These are phyloP conservation scores for Nemopilema nomurai DNA, from an alignment of 30 jellyfish, hydroid and myxozoan genomes.

Conservation along the genomic window DNA sequence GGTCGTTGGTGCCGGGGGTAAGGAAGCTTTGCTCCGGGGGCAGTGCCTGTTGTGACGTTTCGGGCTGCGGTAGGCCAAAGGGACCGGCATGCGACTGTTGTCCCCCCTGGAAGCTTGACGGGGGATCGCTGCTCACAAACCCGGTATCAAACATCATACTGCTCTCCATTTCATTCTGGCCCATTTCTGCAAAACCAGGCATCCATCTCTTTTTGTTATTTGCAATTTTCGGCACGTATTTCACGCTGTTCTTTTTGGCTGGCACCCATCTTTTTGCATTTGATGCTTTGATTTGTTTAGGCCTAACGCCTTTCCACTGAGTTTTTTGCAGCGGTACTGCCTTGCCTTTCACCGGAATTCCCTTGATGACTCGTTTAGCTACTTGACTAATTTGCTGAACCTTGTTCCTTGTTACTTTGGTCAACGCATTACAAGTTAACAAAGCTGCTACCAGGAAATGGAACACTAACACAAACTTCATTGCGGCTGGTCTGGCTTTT, in stretches of 20 bases:
- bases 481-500: not conserved
- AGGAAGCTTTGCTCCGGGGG: slow-evolving; percentile 70
- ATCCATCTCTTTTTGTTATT: slow-evolving; percentile 77
- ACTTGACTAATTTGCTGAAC: not conserved
- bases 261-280: slow-evolving; percentile 62
- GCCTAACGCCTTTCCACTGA: slow-evolving; percentile 6
- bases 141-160: slow-evolving; percentile 68
- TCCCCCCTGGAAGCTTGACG: slow-evolving; percentile 6
- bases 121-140: slow-evolving; percentile 58
- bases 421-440: slow-evolving; percentile 2
- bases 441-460: not conserved
- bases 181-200: slow-evolving; percentile 71
- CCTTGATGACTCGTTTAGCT: slow-evolving; percentile 13
- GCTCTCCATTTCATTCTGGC: slow-evolving; percentile 74
- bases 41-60: slow-evolving; percentile 17
- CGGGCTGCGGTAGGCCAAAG: slow-evolving; percentile 32
- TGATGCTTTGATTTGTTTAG: slow-evolving; percentile 7
- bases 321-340: slow-evolving; percentile 4
- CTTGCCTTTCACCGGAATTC: slow-evolving; percentile 35
- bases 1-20: slow-evolving; percentile 46
- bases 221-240: slow-evolving; percentile 43
- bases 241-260: slow-evolving; percentile 30
- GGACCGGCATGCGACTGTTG: slow-evolving; percentile 23
- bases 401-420: not conserved
- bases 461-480: slow-evolving; percentile 6